These are phyloP conservation scores for Magallana angulata DNA, from an alignment of 1,140 invertebrate genomes.

Conservation along the genomic window DNA sequence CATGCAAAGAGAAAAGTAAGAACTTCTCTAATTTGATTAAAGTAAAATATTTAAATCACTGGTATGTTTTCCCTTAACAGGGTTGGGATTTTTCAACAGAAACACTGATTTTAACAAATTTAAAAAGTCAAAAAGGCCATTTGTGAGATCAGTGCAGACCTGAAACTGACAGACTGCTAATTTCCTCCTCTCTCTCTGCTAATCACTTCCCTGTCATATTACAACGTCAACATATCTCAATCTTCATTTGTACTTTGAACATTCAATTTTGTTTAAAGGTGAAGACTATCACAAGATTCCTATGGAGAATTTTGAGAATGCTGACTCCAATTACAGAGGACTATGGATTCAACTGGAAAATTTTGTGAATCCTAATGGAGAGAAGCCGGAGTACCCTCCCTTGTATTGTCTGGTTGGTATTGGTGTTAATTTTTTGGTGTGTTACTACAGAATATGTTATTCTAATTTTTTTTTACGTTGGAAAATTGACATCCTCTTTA, in stretches of 20 bases:
- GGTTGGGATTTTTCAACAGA: no score
- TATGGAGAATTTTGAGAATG: conserved; percentile 68
- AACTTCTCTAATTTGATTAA: background rate
- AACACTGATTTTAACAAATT: no score
- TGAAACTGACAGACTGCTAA: no score
- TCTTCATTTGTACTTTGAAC: background rate
- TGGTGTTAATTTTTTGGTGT: no score
- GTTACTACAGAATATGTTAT: no score
- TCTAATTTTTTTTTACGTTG: no score
- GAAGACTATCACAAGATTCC: conserved; percentile 74
- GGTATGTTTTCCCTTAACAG: no score
- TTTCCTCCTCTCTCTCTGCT: no score
- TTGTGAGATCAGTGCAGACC: no score
- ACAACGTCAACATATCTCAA: background rate
- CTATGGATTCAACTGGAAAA: conserved; percentile 73
- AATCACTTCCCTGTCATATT: background rate
- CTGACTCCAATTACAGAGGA: conserved; percentile 67
- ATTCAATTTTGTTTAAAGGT: conserved; percentile 58
- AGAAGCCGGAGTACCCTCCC: conserved; percentile 69
- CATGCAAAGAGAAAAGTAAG: conserved; percentile 70
- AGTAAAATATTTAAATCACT: no score
- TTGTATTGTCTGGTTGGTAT: conserved; percentile 68
- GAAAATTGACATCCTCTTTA: no score
- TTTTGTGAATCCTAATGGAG: conserved; percentile 71
- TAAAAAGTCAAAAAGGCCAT: no score